Conservation (phyloP, 1,140 invertebrate genomes). For the Solenopsis fugax region DNA sequence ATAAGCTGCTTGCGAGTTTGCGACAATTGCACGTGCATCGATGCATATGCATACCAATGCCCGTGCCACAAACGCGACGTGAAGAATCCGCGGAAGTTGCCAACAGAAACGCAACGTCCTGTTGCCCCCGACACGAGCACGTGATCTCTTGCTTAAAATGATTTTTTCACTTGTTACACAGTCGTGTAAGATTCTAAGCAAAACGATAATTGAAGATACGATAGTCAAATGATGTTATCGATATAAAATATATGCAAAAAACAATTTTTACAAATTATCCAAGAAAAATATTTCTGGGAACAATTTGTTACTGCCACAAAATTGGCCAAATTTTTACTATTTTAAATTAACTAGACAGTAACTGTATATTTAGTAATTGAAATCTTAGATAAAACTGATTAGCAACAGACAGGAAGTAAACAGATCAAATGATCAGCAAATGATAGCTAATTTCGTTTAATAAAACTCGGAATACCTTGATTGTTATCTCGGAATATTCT, state of each 20-base stretch:
- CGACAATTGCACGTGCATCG: conserved; percentile 48
- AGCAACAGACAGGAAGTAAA: too few species aligned
- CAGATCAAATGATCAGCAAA: too few species aligned
- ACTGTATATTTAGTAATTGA: too few species aligned
- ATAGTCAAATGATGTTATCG: not conserved
- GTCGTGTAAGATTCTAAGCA: not conserved
- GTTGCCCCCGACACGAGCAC: conserved; percentile 34
- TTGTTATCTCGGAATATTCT: too few species aligned
- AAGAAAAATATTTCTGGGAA: too few species aligned
- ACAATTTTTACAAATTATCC: not conserved
- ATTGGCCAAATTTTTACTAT: too few species aligned
- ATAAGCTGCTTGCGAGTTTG: conserved; percentile 20
- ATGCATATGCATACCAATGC: conserved; percentile 31
- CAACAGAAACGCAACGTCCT: conserved; percentile 37
- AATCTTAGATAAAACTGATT: too few species aligned
- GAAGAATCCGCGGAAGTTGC: conserved; percentile 57
- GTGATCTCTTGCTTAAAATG: not conserved
- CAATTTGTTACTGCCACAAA: too few species aligned
- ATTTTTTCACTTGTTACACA: not conserved
- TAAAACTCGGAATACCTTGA: too few species aligned
- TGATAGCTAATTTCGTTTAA: too few species aligned
- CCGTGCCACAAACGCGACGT: conserved; percentile 7
- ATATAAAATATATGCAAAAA: not conserved
- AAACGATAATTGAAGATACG: not conserved
- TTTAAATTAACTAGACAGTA: too few species aligned